Percentiles rank a stretch among this genome's conserved stretches.
phyloP scores from a whole-genome alignment of 1,140 invertebrate genomes.

The Drosophila grimshawi region DNA sequence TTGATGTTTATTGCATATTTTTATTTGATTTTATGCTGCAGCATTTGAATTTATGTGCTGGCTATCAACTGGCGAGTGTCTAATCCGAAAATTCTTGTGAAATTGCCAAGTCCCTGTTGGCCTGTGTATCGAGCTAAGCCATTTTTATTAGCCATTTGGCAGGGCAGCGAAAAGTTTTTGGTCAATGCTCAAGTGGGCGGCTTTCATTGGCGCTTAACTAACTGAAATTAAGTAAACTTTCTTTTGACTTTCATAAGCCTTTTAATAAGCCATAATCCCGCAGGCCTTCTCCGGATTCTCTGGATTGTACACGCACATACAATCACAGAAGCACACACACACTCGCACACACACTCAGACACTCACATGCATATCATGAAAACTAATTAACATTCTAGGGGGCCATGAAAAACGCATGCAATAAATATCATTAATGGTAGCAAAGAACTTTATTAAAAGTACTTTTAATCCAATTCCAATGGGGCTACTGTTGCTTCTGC shows the following conservation, averaged over 20 bases:
- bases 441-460: conserved; percentile 80
- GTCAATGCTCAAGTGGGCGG: conserved; percentile 78
- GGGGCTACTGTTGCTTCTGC: conserved; percentile 10
- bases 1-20: conserved; percentile 80
- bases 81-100: conserved; percentile 75
- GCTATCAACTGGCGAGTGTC: conserved; percentile 66
- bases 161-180: conserved; percentile 56
- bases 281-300: conserved; percentile 55
- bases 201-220: conserved; percentile 81
- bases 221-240: conserved; percentile 83
- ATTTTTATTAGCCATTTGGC: conserved; percentile 79
- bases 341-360: conserved; percentile 28
- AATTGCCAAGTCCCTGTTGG: conserved; percentile 57
- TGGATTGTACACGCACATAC: conserved; percentile 39
- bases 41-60: conserved; percentile 72
- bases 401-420: conserved; percentile 63
- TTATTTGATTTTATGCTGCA: conserved; percentile 77
- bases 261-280: conserved; percentile 82
- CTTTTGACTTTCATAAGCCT: conserved; percentile 83
- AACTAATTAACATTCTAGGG: conserved; percentile 78
- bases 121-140: conserved; percentile 46
- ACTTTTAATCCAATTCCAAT: conserved; percentile 68
- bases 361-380: conserved; percentile 66
- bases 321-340: conserved; percentile 48
- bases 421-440: conserved; percentile 79